These are phyloP conservation scores for Psophia crepitans DNA, from an alignment of 2,113 vertebrate genomes.

Conservation along the genomic window DNA sequence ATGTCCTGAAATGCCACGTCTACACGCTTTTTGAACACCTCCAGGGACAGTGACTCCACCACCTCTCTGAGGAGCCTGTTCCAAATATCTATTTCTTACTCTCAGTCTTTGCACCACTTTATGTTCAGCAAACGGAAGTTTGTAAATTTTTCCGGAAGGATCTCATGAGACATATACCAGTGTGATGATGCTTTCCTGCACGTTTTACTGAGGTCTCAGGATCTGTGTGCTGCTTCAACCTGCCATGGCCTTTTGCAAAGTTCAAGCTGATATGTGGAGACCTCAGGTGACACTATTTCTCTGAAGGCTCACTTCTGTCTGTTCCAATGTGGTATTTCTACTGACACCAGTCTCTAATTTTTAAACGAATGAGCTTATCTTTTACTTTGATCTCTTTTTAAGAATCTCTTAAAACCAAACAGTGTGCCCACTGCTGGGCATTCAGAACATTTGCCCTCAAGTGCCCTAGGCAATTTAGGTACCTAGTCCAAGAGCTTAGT, in stretches of 20 bases:
- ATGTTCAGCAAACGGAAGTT: background rate
- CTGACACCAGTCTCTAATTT: background rate
- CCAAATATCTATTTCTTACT: background rate
- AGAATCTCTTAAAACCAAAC: background rate
- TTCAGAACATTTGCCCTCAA: background rate
- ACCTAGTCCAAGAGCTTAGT: background rate
- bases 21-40: no score
- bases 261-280: background rate
- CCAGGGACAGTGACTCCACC: no score
- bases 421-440: background rate
- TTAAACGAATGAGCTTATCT: background rate
- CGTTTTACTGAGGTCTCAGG: background rate
- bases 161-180: background rate
- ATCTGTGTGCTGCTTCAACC: background rate
- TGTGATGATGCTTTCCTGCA: background rate
- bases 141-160: background rate
- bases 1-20: no score
- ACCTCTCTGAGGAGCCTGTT: no score
- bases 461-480: background rate
- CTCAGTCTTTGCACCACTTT: background rate
- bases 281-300: background rate
- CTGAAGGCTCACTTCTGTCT: background rate
- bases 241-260: background rate
- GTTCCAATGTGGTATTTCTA: background rate
- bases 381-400: background rate